Evolutionary conservation across 2,888 invertebrate species (phyloP).

Genomic region (Morpho deidamia): DNA sequence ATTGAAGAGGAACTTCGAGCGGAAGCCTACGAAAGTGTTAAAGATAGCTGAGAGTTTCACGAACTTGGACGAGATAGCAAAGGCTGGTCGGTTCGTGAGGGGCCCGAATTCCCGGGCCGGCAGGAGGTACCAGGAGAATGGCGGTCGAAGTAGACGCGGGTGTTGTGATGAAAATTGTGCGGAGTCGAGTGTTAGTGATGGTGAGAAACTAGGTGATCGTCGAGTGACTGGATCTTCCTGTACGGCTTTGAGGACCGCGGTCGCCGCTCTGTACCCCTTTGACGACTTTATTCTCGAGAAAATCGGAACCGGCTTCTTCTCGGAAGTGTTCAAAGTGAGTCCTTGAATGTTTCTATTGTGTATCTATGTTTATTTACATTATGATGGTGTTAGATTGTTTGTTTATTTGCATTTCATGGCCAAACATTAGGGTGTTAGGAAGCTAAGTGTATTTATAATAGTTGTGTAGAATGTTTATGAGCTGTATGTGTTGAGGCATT

Average conservation of each 20-base stretch:
- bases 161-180: constrained; percentile 67
- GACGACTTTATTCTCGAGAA: constrained; percentile 96
- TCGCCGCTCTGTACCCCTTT: constrained; percentile 92
- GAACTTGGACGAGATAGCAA: constrained; percentile 70
- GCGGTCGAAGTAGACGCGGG: constrained; percentile 55
- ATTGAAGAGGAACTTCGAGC: constrained; percentile 63
- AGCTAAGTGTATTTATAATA: not conserved
- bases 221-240: constrained; percentile 82
- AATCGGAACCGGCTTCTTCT: constrained; percentile 97
- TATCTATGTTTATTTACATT: not conserved
- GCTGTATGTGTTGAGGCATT: not conserved
- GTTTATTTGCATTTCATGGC: not conserved
- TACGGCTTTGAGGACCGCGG: constrained; percentile 93
- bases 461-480: not conserved
- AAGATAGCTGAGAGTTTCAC: constrained; percentile 76
- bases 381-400: not conserved
- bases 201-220: constrained; percentile 65
- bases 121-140: constrained; percentile 49
- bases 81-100: constrained; percentile 64
- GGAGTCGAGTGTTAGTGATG: constrained; percentile 73
- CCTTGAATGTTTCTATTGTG: not conserved
- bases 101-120: constrained; percentile 66
- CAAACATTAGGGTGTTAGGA: not conserved
- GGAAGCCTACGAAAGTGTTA: constrained; percentile 71
- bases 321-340: constrained; percentile 97